Evolutionary conservation across 2,113 vertebrate genomes (phyloP).

Genomic region (Galbula dea): DNA sequence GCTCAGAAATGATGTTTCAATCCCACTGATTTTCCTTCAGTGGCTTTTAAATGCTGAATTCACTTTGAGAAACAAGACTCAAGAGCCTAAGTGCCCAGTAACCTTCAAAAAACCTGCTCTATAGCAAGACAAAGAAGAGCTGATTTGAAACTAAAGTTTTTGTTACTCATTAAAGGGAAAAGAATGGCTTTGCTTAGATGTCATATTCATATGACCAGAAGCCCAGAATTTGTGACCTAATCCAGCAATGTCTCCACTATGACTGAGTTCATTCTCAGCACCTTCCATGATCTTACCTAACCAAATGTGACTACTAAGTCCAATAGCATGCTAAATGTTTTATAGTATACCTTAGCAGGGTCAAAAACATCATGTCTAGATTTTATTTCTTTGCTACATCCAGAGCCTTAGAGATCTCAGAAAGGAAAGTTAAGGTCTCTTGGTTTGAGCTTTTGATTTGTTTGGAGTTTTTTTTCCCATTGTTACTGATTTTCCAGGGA

Average conservation of each 20-base stretch:
- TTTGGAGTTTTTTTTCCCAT: not conserved
- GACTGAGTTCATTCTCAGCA: not conserved
- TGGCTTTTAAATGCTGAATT: not conserved
- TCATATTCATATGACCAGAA: not conserved
- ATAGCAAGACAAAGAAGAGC: not conserved
- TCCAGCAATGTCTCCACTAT: not conserved
- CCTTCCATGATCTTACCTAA: not conserved
- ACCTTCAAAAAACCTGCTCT: not conserved
- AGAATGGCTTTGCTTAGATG: not conserved
- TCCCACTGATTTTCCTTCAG: not conserved
- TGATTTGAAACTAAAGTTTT: not conserved
- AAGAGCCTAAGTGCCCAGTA: not conserved
- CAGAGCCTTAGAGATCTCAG: not conserved
- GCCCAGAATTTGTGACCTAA: not conserved
- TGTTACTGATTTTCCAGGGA: not conserved
- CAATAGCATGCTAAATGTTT: not conserved
- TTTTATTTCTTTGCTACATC: not conserved
- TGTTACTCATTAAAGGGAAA: not conserved
- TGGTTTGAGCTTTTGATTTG: not conserved
- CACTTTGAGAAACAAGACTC: not conserved
- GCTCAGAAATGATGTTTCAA: not conserved
- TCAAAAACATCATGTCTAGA: not conserved
- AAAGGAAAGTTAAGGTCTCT: not conserved
- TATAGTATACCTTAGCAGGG: not conserved
- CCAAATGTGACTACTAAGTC: not conserved